Evolutionary conservation across 2,797 vertebrate genomes (phyloP).

Genomic region (Spinus olivaceus): DNA sequence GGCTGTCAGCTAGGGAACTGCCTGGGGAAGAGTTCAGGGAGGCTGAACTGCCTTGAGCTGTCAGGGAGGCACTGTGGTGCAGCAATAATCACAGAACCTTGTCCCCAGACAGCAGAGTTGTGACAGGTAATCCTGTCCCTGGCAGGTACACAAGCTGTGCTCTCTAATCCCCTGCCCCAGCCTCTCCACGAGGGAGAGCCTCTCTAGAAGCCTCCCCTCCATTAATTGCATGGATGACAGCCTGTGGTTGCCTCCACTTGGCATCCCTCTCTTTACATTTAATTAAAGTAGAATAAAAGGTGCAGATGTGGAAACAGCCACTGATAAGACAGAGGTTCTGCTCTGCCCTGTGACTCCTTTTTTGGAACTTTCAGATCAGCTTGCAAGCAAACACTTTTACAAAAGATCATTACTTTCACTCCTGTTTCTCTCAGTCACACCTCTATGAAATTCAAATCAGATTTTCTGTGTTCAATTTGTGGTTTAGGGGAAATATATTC

Average conservation of each 20-base stretch:
- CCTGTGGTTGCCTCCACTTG: neutral
- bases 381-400: neutral
- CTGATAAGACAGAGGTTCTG: neutral
- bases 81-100: neutral
- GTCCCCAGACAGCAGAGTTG: neutral
- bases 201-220: neutral
- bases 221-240: neutral
- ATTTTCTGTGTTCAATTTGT: neutral
- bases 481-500: neutral
- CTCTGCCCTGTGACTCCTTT: neutral
- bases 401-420: neutral
- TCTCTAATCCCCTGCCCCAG: neutral
- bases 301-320: neutral
- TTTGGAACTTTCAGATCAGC: neutral
- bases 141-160: neutral
- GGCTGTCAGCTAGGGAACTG: neutral
- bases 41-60: neutral
- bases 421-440: neutral
- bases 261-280: neutral
- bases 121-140: neutral
- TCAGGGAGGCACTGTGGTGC: neutral
- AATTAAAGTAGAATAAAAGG: neutral
- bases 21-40: neutral
- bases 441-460: neutral
- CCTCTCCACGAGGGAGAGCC: neutral